phyloP scores from a whole-genome alignment of 1,140 invertebrate species.

The Aphis gossypii region DNA sequence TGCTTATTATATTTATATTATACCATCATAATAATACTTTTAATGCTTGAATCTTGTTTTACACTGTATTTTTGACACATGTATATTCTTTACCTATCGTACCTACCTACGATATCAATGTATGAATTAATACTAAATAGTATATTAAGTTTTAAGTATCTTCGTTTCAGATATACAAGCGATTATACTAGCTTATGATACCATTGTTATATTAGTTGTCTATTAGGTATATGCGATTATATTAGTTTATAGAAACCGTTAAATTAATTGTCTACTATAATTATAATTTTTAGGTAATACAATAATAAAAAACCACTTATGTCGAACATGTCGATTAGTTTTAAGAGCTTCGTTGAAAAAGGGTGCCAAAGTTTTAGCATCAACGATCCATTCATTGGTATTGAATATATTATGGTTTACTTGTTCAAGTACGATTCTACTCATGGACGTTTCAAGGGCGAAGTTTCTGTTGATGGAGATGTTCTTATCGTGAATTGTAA shows the following conservation, averaged over 20 bases:
- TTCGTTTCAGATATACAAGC: too few relatives aligned
- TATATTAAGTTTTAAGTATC: too few relatives aligned
- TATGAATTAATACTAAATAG: too few relatives aligned
- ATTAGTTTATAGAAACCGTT: neutral
- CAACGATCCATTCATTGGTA: constrained; percentile 93
- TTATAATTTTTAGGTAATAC: neutral
- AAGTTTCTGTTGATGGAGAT: constrained; percentile 78
- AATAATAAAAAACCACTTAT: neutral
- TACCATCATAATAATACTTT: too few relatives aligned
- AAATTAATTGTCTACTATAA: neutral
- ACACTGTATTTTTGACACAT: too few relatives aligned
- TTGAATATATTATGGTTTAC: constrained; percentile 98
- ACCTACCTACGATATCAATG: too few relatives aligned
- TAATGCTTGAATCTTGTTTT: too few relatives aligned
- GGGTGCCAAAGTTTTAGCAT: constrained; percentile 84
- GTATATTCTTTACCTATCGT: too few relatives aligned
- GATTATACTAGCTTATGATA: too few relatives aligned
- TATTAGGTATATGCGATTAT: neutral
- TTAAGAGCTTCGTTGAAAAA: constrained; percentile 84
- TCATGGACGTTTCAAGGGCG: constrained; percentile 89
- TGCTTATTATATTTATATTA: too few relatives aligned
- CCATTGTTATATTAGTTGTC: too few relatives aligned
- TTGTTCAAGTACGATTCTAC: constrained; percentile 98
- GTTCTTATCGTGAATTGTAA: constrained; percentile 82
- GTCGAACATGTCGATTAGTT: constrained; percentile 88